Conservation (phyloP, 2,113 vertebrate species). For the Sitta europaea region DNA sequence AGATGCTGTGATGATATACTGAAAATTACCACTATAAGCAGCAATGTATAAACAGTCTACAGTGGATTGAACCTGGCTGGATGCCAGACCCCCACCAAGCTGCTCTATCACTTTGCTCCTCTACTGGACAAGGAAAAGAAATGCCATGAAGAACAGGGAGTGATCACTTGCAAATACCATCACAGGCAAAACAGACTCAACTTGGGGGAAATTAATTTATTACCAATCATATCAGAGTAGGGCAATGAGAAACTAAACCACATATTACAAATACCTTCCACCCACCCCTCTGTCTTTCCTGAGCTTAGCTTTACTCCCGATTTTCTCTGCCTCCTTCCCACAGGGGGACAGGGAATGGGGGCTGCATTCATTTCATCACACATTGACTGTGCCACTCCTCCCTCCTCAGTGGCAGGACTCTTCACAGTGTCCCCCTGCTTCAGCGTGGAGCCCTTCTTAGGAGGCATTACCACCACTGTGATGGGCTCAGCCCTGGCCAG, state of each 20-base stretch:
- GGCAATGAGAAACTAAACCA: background rate
- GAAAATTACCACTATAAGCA: background rate
- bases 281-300: background rate
- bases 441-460: background rate
- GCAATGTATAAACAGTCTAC: background rate
- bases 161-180: background rate
- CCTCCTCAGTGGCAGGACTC: background rate
- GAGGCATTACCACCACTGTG: background rate
- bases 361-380: background rate
- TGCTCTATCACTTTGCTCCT: background rate
- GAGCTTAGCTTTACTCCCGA: background rate
- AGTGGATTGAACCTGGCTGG: background rate
- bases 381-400: rapidly evolving
- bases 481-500: background rate
- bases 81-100: background rate
- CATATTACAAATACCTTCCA: background rate
- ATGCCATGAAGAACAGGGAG: background rate
- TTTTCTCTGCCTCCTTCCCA: background rate
- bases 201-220: background rate
- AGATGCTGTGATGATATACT: background rate
- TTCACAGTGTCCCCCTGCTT: background rate
- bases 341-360: background rate
- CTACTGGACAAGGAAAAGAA: background rate
- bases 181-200: background rate
- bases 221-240: background rate